Conservation (phyloP, 2,797 vertebrate species). For the Paedocypris micromegethes region DNA sequence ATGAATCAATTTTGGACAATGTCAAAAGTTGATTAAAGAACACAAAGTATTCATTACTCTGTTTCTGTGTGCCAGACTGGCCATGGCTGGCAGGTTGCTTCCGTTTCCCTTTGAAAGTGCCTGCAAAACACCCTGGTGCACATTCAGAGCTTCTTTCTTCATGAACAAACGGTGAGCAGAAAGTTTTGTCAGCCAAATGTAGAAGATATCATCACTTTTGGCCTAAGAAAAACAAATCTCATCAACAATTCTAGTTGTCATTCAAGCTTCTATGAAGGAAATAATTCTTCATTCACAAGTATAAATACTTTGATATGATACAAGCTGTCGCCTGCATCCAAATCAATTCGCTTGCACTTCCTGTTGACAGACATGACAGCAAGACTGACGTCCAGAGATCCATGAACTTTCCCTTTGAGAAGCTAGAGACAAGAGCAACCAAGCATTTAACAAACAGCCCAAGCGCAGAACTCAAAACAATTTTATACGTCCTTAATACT, state of each 20-base stretch:
- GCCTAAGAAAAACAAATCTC: conserved; percentile 59
- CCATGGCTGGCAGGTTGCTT: conserved; percentile 50
- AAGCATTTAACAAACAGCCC: not conserved
- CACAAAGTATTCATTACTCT: not conserved
- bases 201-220: conserved; percentile 80
- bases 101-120: conserved; percentile 55
- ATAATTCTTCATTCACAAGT: too few species aligned
- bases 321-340: conserved; percentile 85
- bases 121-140: conserved; percentile 64
- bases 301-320: conserved; percentile 78
- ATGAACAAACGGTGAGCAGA: conserved; percentile 77
- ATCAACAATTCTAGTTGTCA: too few species aligned
- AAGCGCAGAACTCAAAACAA: not conserved
- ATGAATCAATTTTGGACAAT: not conserved
- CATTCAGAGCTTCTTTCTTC: conserved; percentile 64
- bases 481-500: conserved; percentile 31
- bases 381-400: conserved; percentile 80
- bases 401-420: conserved; percentile 81
- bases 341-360: conserved; percentile 83
- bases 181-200: conserved; percentile 85
- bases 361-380: conserved; percentile 91
- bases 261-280: too few species aligned
- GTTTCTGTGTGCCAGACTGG: conserved; percentile 51
- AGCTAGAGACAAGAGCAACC: conserved; percentile 59
- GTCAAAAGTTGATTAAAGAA: not conserved